phyloP scores from a whole-genome alignment of 2,113 vertebrate genomes.

The Thymallus thymallus region DNA sequence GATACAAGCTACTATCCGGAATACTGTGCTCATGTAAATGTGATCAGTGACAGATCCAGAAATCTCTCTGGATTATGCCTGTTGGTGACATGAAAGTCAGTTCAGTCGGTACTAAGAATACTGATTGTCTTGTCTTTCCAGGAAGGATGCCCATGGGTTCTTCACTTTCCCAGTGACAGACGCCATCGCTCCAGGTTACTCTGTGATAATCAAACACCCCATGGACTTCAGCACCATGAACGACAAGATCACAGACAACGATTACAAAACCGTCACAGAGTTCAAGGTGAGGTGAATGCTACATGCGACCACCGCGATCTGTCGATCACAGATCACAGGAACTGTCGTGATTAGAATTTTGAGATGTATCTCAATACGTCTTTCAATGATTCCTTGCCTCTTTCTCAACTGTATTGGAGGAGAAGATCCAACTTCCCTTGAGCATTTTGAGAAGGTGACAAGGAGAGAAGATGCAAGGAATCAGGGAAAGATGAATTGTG shows the following conservation, averaged over 20 bases:
- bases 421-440: too few relatives aligned
- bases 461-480: too few relatives aligned
- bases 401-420: too few relatives aligned
- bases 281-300: constrained; percentile 82
- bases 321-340: background rate
- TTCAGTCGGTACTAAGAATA: background rate
- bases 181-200: constrained; percentile 96
- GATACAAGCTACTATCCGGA: too few relatives aligned
- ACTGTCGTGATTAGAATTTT: background rate
- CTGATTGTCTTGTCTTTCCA: constrained; percentile 57
- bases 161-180: constrained; percentile 97
- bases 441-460: too few relatives aligned
- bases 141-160: constrained; percentile 97
- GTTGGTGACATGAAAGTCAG: background rate
- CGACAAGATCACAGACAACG: constrained; percentile 90
- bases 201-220: constrained; percentile 97
- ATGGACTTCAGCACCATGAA: constrained; percentile 99
- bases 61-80: too few relatives aligned
- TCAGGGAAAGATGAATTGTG: too few relatives aligned
- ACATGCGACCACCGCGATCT: background rate
- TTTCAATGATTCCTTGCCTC: too few relatives aligned
- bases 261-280: constrained; percentile 96
- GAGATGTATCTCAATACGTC: background rate
- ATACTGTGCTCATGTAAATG: too few relatives aligned
- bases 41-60: too few relatives aligned